Base-by-base conservation (phyloP, 2,888 invertebrate genomes). In the Drosophila austrosaltans region DNA sequence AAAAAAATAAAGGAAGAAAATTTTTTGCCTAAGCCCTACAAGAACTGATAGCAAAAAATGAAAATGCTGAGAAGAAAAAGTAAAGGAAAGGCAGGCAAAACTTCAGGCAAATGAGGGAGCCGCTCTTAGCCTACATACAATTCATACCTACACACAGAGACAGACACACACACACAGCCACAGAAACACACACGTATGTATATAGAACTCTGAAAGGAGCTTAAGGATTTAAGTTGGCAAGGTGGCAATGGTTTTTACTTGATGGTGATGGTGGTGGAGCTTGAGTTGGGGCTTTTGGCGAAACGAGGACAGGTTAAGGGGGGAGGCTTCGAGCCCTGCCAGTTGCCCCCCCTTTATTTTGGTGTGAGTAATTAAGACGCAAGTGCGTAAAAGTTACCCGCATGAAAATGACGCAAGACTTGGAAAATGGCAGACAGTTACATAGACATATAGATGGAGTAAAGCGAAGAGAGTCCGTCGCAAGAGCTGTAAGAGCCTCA, bases 351-450 rank as follows among this genome's bases (percentile, higher is more conserved):
- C 6, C 6, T 42, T 6, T 16, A 4, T 42, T 25, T 48, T 75
- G 79, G 75, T 74, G 73, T 81, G 78, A 78, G 83, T 81, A 81
- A 83, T 78, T 76, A 81, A 76, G 76, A 81, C 69, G 75, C 77
- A 70, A 81, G 68, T 81, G 84, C 81, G 81, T 84, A 78, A 66
- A 73, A 74, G 67, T 74, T 77, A 56, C 68, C 65, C 64, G 65
- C 79, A 77, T 60, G 66, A 61, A 69, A 78, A 72, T 84, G 81
- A 79, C 77, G 75, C 69, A 82, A 74, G 62, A 57, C 40, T 12
- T 58, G 22, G 40, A 53, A 65, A 69, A 62, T 48, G 54, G 44
- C 36, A 57, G 42, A 44, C 69, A 69, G 75, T 48, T 56, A 62
- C 53, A 54, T 53, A 54, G 56, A 30, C 20, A 54, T 36, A 57